Base-by-base conservation (phyloP, 1,140 invertebrate species). In the Drosophila rufa region DNA sequence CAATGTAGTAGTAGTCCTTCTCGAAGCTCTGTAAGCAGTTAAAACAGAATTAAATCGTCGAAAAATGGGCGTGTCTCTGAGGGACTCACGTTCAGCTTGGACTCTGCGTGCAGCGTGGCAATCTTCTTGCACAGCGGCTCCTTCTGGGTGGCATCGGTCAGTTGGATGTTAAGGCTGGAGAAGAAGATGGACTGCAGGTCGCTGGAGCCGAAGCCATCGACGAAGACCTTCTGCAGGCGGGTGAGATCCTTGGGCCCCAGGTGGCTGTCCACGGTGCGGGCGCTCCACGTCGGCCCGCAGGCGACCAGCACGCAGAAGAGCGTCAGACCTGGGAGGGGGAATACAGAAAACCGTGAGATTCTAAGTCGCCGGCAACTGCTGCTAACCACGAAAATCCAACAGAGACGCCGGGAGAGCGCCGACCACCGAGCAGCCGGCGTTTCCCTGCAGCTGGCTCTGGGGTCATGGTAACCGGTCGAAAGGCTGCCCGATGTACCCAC, bases 1-100 rank as follows among this genome's bases (percentile, higher is more conserved):
- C 92, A 79, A 93, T 75, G 12, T 82, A 74, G 38, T 93, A 93
- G 50, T 91, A 93, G 50, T 93, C 92, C 69, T 92, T 93, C 55
- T 93, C 92, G 56, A 89, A 93, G 46, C 79, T 89, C 92, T 93
- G 46, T 5, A 82, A 80, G 12, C 2, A 57, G 36, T 22, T 1
- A 51, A 12, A 11, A 9, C 2, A 45, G 9, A 14, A 36, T 43
- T 22, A 43, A 12, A n/a, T 19, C 25, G 5, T 12, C 33, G 4
- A 33, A 25, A 30, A 19, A n/a, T 8, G 38, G 7, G 11, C n/a
- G 66, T 69, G 9, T 33, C 8, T 36, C 12, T 4, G 14, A 30
- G 4, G 7, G 46, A 77, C 90, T 68, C 43, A 93, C 92, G 74
- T 92, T 93, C n/a, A 92, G 55, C 57, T 93, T 93, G 1, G 92